Conservation (phyloP, 53 echinoderm and acorn worm species). For the Antedon mediterranea region DNA sequence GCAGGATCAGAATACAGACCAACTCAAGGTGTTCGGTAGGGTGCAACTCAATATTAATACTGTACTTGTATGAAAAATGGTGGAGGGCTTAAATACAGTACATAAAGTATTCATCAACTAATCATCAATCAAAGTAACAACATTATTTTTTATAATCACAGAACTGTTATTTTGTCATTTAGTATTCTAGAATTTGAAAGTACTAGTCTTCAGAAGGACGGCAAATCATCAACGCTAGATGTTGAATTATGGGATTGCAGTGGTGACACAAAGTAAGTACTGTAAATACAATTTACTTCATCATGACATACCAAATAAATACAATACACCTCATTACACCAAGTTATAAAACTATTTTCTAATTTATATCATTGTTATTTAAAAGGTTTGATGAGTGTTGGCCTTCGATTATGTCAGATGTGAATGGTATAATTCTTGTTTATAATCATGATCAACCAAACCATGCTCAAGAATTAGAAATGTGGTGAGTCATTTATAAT, state of each 20-base stretch:
- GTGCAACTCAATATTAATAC: no score
- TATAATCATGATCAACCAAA: constrained; percentile 67
- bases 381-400: constrained; percentile 98
- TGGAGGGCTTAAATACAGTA: no score
- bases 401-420: constrained; percentile 83
- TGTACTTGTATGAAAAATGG: no score
- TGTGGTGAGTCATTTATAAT: constrained; percentile 54
- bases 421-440: constrained; percentile 58
- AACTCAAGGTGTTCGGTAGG: constrained; percentile 87
- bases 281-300: no score
- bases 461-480: constrained; percentile 69
- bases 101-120: no score
- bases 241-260: constrained; percentile 98
- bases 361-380: constrained; percentile 1
- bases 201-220: constrained; percentile 34
- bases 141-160: no score
- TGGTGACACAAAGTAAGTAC: constrained; percentile 82
- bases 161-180: not conserved
- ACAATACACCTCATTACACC: not conserved
- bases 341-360: not conserved
- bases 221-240: constrained; percentile 48
- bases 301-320: no score
- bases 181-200: constrained; percentile 95
- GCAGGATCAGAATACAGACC: constrained; percentile 84
- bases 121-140: no score